Base-by-base conservation (phyloP, 1,140 invertebrate genomes). In the Centruroides vittatus region DNA sequence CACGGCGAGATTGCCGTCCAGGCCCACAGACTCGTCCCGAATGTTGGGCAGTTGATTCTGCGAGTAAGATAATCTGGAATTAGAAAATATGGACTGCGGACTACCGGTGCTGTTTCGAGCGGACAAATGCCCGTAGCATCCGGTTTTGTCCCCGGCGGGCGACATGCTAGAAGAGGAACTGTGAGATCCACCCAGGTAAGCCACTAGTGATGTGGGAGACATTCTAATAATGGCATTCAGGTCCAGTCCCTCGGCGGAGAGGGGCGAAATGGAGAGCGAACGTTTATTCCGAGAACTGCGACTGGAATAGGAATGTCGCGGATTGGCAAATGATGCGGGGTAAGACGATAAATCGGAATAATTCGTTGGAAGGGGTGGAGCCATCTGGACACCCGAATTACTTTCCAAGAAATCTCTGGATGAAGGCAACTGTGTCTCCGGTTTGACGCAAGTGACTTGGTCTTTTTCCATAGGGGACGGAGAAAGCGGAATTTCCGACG, bases 141-240 rank as follows among this genome's bases (percentile, higher is more conserved):
- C 91, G 13, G 53, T 41, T 35, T 54, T 60, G 5, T 56, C 57
- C 4, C 58, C 60, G 10, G 34, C 13, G 7, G 58, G 62, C 8
- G 63, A 65, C 34, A 61, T 58, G 70, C 88, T 90, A 12, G 65
- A 65, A 41, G 58, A 62, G 9, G 66, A 66, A 49, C 61, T 64
- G 52, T 87, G 78, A 1, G 88, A 90, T 4, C 89, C 89, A 68
- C 91, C 89, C 67, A 93, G 86, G 54, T 93, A 84, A n/a, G 89
- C 89, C 34, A 87, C 86, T 60, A 97, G 74, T 48, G 91, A 94
- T 66, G 92, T 94, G 0, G 93, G 93, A 11, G 92, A 96, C 67
- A 93, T 91, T 63, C 93, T 81, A 67, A 97, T 95, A 79, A 96
- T 88, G 56, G 91, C 93, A 69, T 90, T 91, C 68, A 98, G 85